Evolutionary conservation across 2,888 invertebrate species (phyloP).

Genomic region (Aphodius sticticus): DNA sequence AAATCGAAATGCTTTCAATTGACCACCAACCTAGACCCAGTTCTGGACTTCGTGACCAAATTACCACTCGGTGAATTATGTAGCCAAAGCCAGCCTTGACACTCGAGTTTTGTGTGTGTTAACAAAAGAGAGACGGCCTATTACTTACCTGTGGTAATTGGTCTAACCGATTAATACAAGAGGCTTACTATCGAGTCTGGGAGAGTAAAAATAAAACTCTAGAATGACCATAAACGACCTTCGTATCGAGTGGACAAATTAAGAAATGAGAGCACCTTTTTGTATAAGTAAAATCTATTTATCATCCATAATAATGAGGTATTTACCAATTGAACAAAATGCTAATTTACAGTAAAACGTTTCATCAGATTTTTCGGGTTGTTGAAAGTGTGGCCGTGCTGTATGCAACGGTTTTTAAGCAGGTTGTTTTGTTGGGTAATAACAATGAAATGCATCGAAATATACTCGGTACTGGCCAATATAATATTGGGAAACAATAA

Average conservation of each 20-base stretch:
- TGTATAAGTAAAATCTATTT: neutral
- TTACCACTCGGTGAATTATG: neutral
- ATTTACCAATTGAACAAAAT: neutral
- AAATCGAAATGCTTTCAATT: neutral
- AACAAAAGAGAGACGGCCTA: neutral
- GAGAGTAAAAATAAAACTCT: neutral
- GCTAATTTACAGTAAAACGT: neutral
- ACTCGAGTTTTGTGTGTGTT: neutral
- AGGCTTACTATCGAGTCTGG: neutral
- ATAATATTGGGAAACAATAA: neutral
- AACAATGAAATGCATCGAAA: slow-evolving; percentile 4
- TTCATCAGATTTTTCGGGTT: neutral
- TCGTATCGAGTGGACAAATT: neutral
- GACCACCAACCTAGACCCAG: neutral
- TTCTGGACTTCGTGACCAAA: neutral
- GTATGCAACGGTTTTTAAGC: slow-evolving; percentile 4
- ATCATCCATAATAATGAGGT: slow-evolving; percentile 4
- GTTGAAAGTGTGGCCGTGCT: neutral
- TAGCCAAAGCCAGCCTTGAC: neutral
- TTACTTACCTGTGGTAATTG: neutral
- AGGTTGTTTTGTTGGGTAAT: neutral
- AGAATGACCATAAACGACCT: neutral
- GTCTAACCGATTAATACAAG: neutral
- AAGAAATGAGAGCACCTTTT: neutral
- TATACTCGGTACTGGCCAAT: neutral